Conservation (phyloP, 2,113 vertebrate species). For the Malurus cyaneus region DNA sequence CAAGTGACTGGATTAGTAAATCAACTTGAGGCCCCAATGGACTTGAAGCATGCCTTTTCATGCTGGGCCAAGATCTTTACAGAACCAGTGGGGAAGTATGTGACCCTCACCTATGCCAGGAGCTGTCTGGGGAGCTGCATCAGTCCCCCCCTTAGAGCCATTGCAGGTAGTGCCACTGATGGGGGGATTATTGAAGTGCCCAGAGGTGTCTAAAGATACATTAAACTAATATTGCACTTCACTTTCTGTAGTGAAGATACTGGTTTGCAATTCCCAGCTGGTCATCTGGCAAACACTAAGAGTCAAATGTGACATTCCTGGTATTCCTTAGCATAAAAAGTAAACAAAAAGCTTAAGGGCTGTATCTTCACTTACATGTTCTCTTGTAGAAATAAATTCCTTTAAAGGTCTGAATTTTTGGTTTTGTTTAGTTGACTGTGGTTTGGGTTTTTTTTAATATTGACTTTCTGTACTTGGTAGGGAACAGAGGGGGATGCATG, state of each 20-base stretch:
- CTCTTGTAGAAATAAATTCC: background rate
- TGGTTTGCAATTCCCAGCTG: background rate
- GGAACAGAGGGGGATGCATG: background rate
- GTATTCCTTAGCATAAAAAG: background rate
- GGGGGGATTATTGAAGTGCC: background rate
- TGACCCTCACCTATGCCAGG: background rate
- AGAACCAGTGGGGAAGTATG: background rate
- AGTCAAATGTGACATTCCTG: background rate
- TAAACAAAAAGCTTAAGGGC: background rate
- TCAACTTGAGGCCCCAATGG: no score
- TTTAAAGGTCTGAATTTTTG: background rate
- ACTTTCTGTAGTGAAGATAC: background rate
- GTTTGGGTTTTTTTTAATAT: background rate
- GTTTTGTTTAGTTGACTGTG: background rate
- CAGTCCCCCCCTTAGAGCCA: background rate
- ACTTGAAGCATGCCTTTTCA: background rate
- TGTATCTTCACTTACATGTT: background rate
- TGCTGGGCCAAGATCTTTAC: background rate
- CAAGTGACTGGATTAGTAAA: accelerated
- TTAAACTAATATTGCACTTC: background rate
- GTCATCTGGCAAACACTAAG: background rate
- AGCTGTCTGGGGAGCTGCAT: background rate
- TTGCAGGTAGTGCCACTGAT: background rate
- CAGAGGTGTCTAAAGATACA: background rate
- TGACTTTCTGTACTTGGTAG: background rate